Conservation (phyloP, 2,888 invertebrate genomes). For the Cheiracanthium punctorium region DNA sequence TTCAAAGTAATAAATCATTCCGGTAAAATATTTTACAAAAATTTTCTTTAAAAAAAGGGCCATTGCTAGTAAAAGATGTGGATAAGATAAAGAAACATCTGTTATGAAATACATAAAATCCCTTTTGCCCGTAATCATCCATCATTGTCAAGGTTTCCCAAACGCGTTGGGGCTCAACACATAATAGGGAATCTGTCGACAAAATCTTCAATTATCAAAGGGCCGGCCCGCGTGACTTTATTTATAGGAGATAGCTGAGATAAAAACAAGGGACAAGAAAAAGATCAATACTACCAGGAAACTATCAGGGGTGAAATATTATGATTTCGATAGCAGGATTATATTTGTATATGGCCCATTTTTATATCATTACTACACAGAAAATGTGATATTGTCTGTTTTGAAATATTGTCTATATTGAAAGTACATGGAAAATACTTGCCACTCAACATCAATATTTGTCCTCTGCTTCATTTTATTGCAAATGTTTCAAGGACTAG, state of each 20-base stretch:
- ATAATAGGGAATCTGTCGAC: not conserved
- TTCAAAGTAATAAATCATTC: not conserved
- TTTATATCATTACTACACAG: too few relatives aligned
- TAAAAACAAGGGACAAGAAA: not conserved
- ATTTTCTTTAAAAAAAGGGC: not conserved
- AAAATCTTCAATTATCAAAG: conserved; percentile 6
- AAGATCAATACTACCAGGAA: too few relatives aligned
- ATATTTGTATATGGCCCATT: too few relatives aligned
- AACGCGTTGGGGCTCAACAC: not conserved
- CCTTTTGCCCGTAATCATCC: not conserved
- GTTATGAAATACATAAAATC: not conserved
- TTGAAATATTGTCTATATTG: too few relatives aligned
- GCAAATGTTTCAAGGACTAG: too few relatives aligned
- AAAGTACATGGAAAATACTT: too few relatives aligned
- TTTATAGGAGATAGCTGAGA: not conserved
- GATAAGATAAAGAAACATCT: not conserved
- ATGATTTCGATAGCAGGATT: too few relatives aligned
- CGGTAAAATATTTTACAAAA: not conserved
- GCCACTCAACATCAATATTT: too few relatives aligned
- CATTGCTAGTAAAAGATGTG: not conserved
- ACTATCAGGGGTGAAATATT: too few relatives aligned
- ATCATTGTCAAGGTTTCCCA: not conserved
- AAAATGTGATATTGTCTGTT: too few relatives aligned
- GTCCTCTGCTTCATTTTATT: too few relatives aligned
- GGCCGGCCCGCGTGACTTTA: not conserved